Evolutionary conservation across 2,888 invertebrate genomes (phyloP), one percentile per base, ranked within the genome.

Genomic region (Tinea trinotella): DNA sequence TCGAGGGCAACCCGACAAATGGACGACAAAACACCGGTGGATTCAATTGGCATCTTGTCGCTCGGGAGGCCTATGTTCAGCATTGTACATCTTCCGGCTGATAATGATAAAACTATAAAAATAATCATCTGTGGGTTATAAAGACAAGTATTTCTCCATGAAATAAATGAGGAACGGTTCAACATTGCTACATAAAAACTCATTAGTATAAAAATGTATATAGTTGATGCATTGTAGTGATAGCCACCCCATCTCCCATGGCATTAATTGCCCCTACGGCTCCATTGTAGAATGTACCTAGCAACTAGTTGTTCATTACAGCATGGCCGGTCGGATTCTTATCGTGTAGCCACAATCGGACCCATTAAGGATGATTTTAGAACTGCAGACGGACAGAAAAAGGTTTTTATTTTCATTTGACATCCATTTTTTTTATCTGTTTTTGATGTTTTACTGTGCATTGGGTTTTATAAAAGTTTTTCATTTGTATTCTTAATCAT

Each of bases 281-380:
- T 77, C 76, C 81, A 81, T 76, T 66, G 82, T 83, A 84, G 83
- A 78, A 72, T 76, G 76, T 84, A 79, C 84, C 79, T 85, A 85
- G 84, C 83, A 75, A 82, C 76, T 84, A 85, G 85, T 85, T 87
- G 78, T 87, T n/a, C 77, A 83, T 89, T 90, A 70, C 92, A 95
- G 95, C 94, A 94, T 92, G 95, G 94, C 88, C 93, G 96, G 80
- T 91, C 95, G 81, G 98, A 98, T 90, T 97, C 97, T 82, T 98
- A 98, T 90, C 93, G 98, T 83, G 95, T 95, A 89, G 98, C 98
- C 69, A 97, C 97, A 77, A 93, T 96, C 83, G 93, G 95, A 67
- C 89, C 92, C 87, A 88, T 93, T 87, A 92, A 94, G 89, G 96
- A 96, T 86, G 97, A 97, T 91, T 96, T 96, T 92, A 94, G 93